Percentiles rank a stretch among this genome's conserved stretches.
phyloP scores from a whole-genome alignment of 2,113 vertebrate genomes.

The Aphelocoma coerulescens region DNA sequence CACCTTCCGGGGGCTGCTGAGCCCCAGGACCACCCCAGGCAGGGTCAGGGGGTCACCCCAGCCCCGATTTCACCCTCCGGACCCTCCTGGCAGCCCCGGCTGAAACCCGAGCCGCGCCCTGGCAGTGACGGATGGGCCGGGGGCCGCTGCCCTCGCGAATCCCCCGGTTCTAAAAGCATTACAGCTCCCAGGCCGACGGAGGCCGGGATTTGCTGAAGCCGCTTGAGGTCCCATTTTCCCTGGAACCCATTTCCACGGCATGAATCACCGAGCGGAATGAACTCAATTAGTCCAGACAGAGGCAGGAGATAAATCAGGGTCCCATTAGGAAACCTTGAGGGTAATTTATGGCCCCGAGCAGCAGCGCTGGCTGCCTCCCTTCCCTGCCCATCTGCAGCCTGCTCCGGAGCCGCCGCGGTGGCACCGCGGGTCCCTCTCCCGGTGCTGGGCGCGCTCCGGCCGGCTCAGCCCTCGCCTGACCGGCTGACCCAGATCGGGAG shows the following conservation, averaged over 20 bases:
- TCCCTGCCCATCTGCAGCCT: not conserved
- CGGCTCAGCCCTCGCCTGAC: not conserved
- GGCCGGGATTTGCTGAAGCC: constrained; percentile 21
- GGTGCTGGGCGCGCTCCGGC: accelerated
- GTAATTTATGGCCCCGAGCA: constrained; percentile 43
- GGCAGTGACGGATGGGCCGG: constrained; percentile 57
- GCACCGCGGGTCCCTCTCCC: not conserved
- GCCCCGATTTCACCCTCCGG: not conserved
- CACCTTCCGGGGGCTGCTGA: not conserved
- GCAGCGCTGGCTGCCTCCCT: not conserved
- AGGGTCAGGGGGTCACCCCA: not conserved
- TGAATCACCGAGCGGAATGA: constrained; percentile 72
- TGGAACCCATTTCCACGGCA: constrained; percentile 73
- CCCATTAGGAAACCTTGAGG: constrained; percentile 68
- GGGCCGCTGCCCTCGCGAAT: constrained; percentile 42
- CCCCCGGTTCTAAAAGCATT: constrained; percentile 65
- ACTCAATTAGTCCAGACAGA: constrained; percentile 78
- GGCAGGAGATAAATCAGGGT: constrained; percentile 73
- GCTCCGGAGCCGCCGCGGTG: not conserved
- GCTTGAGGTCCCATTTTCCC: constrained; percentile 68
- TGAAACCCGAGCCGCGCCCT: not conserved
- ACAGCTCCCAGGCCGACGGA: not conserved
- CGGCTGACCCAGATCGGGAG: not conserved
- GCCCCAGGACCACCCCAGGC: not conserved
- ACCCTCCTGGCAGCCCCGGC: not conserved